Base-by-base conservation (phyloP, 2,797 vertebrate species). In the Mus minutoides region DNA sequence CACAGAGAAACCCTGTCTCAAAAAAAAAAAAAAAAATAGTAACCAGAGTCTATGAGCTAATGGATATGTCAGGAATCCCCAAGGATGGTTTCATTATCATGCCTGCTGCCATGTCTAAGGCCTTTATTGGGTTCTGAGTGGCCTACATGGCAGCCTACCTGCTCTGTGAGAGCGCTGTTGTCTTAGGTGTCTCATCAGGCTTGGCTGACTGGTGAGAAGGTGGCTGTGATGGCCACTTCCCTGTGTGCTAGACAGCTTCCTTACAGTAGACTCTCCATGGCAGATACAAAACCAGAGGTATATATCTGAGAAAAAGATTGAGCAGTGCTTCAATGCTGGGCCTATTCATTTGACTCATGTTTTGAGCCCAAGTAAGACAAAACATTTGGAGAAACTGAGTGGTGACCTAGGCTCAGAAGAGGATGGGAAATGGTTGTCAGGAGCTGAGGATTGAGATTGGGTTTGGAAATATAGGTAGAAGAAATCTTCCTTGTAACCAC, bases 281-380 rank as follows among this genome's bases (percentile, higher is more conserved):
- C 46, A 77, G 76, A 40, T 31, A 1, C 43, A 73, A 56, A 64
- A 31, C 26, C 16, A 77, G 16, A 84, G 75, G 11, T 34, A 17
- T 56, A 73, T 43, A 12, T 71, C 49, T 69, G 31, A 92, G 54
- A 13, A 69, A 78, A 88, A 37, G n/a, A 67, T 2, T 40, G 56
- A 19, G 3, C 8, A 3, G 40, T 64, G 37, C 64, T 90, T 93
- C 52, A 75, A 14, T 60, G 19, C 92, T 46, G 96, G 49, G 34
- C 19, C 8, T 87, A 49, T 84, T 90, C 67, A 80, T 69, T 92
- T 83, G 77, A 76, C 29, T 82, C 80, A 85, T 10, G 58, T 88
- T 84, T 88, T 87, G 64, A 77, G 84, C 76, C 29, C 6, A 67
- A 17, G 60, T 79, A 62, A 92, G 58, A 84, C 60, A 95, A 85